These are phyloP conservation scores for Cheilosia soror DNA, from an alignment of 2,888 invertebrate species.

Conservation along the genomic window DNA sequence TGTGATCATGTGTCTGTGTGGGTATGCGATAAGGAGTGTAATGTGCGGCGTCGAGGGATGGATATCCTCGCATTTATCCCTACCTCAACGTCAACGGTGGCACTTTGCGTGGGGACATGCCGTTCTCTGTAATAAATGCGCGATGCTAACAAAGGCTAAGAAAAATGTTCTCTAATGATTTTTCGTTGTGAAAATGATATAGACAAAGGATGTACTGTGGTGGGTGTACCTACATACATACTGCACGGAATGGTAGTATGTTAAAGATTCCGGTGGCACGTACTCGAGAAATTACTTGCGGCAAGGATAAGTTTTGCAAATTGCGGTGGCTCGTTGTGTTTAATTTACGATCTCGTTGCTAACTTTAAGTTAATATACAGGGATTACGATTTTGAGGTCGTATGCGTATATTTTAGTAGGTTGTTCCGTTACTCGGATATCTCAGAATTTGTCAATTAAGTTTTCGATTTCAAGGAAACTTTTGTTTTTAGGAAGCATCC, in stretches of 20 bases:
- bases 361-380: constrained; percentile 32
- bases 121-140: neutral
- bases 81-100: neutral
- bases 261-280: constrained; percentile 54
- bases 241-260: neutral
- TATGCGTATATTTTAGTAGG: constrained; percentile 13
- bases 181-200: constrained; percentile 52
- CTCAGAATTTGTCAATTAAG: neutral
- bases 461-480: too few species aligned
- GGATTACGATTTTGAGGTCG: constrained; percentile 33
- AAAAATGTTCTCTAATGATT: constrained; percentile 67
- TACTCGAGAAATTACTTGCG: constrained; percentile 65
- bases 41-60: constrained; percentile 4
- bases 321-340: constrained; percentile 65
- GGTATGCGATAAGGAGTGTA: constrained; percentile 24
- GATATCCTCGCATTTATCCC: neutral
- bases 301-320: constrained; percentile 67
- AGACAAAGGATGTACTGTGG: constrained; percentile 40
- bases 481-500: too few species aligned
- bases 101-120: constrained; percentile 6
- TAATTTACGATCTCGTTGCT: constrained; percentile 66
- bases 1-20: neutral
- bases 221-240: too few species aligned
- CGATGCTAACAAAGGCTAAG: constrained; percentile 20
- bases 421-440: neutral